Percentiles rank a stretch among this genome's conserved stretches.
phyloP scores from a whole-genome alignment of 2,888 invertebrate genomes.

The Acheta domesticus region DNA sequence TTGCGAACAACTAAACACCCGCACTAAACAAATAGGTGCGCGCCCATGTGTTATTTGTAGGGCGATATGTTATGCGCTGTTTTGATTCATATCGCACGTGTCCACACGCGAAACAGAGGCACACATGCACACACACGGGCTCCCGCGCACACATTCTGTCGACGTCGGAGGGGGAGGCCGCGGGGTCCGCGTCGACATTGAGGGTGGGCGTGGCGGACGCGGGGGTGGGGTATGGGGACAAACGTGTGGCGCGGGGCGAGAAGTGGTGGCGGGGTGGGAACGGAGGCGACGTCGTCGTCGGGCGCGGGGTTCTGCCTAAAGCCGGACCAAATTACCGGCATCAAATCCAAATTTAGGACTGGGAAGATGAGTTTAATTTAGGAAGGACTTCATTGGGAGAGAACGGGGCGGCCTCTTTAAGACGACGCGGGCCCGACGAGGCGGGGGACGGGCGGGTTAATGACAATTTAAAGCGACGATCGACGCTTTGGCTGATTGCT shows the following conservation, averaged over 20 bases:
- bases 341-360: conserved; percentile 18
- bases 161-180: neutral
- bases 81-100: conserved; percentile 7
- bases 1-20: conserved; percentile 9
- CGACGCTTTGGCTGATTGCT: neutral
- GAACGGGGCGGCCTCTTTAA: neutral
- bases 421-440: neutral
- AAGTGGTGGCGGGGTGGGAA: no score
- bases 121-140: neutral
- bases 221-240: neutral
- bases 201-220: neutral
- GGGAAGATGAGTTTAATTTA: conserved; percentile 18
- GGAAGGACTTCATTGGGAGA: conserved; percentile 8
- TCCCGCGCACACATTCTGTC: neutral
- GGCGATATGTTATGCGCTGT: conserved; percentile 6
- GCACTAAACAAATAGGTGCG: neutral
- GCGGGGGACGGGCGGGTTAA: neutral
- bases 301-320: neutral
- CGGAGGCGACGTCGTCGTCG: neutral
- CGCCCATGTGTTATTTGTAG: conserved; percentile 1
- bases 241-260: neutral
- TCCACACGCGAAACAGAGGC: neutral
- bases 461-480: conserved; percentile 18
- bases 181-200: neutral
- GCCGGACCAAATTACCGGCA: conserved; percentile 18